These are phyloP conservation scores for Otolemur garnettii DNA, from an alignment of 2,113 vertebrate genomes.

Conservation along the genomic window DNA sequence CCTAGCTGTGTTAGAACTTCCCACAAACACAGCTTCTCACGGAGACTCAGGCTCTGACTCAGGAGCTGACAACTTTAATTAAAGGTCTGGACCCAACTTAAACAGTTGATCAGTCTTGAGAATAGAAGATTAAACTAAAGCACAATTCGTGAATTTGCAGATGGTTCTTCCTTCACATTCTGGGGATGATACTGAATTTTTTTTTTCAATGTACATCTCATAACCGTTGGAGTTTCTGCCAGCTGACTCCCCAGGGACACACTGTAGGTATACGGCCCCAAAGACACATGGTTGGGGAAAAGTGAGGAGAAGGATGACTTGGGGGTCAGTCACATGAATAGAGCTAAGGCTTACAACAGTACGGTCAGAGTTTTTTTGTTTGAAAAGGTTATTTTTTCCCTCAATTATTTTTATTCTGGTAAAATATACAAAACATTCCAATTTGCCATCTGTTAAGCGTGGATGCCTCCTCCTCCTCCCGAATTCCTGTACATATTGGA, in stretches of 20 bases:
- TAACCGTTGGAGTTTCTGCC: neutral
- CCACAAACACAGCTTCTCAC: neutral
- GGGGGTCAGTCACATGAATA: neutral
- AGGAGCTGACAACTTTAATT: conserved; percentile 63
- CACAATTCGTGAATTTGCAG: conserved; percentile 28
- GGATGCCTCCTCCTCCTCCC: neutral
- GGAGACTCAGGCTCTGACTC: conserved; percentile 20
- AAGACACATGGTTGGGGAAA: fast-evolving
- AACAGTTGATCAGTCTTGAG: conserved; percentile 65
- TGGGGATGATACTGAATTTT: neutral
- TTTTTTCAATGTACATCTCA: neutral
- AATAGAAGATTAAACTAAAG: conserved; percentile 61
- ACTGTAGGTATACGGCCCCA: neutral
- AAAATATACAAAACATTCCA: neutral
- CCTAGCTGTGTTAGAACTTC: neutral
- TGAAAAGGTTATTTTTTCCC: neutral
- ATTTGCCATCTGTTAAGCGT: neutral
- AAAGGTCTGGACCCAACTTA: conserved; percentile 56
- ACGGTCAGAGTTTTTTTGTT: neutral
- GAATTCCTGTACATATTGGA: neutral
- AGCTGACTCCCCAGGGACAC: neutral
- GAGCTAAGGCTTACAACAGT: neutral
- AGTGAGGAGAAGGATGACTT: neutral
- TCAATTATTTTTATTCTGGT: neutral
- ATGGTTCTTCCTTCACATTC: conserved; percentile 28